Conservation (phyloP, 2,113 vertebrate species). For the Odocoileus virginianus region DNA sequence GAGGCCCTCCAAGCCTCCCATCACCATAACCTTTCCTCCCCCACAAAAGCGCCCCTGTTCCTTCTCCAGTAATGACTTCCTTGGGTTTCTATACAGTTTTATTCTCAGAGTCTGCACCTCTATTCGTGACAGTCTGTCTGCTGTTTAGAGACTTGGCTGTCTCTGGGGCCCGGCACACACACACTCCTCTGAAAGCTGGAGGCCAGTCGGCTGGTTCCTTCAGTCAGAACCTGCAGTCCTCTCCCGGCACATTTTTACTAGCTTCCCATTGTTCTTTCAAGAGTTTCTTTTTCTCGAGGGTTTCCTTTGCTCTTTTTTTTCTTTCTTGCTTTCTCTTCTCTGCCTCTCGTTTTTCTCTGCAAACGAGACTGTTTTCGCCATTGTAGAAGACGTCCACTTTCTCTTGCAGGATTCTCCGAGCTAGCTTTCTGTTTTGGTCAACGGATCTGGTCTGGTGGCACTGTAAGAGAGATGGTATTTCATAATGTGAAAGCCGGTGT, state of each 20-base stretch:
- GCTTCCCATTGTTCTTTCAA: constrained; percentile 83
- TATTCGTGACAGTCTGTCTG: not conserved
- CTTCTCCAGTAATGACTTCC: not conserved
- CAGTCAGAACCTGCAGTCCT: not conserved
- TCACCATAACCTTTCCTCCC: not conserved
- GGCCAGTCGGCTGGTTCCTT: not conserved
- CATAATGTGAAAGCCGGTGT: not conserved
- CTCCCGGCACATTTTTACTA: not conserved
- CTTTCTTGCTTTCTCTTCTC: constrained; percentile 88
- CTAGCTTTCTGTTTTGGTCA: constrained; percentile 90
- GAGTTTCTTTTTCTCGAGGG: constrained; percentile 87
- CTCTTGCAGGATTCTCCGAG: constrained; percentile 89
- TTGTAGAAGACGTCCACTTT: constrained; percentile 91
- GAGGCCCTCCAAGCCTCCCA: too few species aligned
- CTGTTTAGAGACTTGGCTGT: not conserved
- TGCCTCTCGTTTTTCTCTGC: constrained; percentile 81
- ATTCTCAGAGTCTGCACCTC: not conserved
- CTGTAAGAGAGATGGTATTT: constrained; percentile 78
- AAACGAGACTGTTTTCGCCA: constrained; percentile 87
- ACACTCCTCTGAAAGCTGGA: accelerated
- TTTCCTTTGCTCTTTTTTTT: constrained; percentile 87
- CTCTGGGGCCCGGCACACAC: not conserved
- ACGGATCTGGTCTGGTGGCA: constrained; percentile 96
- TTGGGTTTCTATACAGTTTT: not conserved
- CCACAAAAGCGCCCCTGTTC: not conserved